phyloP scores from a whole-genome alignment of 2,888 invertebrate species.

The Neocrepidodera transversa region DNA sequence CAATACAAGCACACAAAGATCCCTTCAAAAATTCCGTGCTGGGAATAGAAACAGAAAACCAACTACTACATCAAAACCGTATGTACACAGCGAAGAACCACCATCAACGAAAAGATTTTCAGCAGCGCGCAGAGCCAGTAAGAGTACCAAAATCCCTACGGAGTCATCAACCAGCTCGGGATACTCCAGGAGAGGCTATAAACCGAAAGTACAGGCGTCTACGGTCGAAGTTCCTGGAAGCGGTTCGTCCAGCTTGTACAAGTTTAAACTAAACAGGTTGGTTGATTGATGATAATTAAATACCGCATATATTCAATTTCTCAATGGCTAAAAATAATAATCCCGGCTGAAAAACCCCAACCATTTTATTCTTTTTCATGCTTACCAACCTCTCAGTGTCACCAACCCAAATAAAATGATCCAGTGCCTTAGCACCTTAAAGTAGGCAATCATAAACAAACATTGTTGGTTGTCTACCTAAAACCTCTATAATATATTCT shows the following conservation, averaged over 20 bases:
- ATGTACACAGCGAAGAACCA: conserved; percentile 69
- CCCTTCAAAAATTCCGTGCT: conserved; percentile 54
- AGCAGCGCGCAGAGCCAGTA: conserved; percentile 46
- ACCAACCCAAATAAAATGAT: no score
- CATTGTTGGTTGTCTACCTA: no score
- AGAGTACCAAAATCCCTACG: conserved; percentile 41
- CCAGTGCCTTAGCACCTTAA: no score
- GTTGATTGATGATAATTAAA: no score
- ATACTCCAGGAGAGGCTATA: conserved; percentile 69
- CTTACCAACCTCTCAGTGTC: no score
- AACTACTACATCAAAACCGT: conserved; percentile 67
- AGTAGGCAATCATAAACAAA: no score
- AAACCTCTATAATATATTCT: no score
- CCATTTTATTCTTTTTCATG: no score
- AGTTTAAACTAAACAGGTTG: conserved; percentile 76
- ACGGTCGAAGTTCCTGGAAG: conserved; percentile 69
- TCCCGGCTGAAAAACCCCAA: no score
- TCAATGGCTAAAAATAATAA: no score
- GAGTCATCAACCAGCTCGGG: conserved; percentile 52
- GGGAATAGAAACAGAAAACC: conserved; percentile 57
- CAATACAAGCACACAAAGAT: conserved; percentile 55
- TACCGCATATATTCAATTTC: no score
- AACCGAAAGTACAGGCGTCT: conserved; percentile 68
- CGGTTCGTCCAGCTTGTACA: conserved; percentile 64
- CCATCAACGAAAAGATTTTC: conserved; percentile 62